These are phyloP conservation scores for Phoenoteleia sp. DNA, from an alignment of 2,888 invertebrate species.

Conservation along the genomic window DNA sequence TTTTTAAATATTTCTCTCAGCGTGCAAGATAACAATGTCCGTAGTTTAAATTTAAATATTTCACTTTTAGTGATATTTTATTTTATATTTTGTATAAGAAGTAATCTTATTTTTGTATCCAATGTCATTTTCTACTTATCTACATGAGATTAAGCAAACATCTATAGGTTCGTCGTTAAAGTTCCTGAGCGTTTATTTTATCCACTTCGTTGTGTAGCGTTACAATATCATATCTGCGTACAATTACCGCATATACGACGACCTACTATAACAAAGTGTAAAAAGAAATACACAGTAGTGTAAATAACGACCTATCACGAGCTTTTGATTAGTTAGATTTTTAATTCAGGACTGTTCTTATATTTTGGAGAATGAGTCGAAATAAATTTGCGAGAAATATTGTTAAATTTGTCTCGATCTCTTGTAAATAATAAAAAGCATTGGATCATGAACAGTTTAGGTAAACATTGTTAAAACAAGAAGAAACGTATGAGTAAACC, in stretches of 20 bases:
- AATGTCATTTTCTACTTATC: constrained; percentile 43
- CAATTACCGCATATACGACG: constrained; percentile 22
- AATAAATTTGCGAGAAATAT: constrained; percentile 78
- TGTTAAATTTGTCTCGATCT: constrained; percentile 79
- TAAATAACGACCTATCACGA: constrained; percentile 61
- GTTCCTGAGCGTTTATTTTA: constrained; percentile 27
- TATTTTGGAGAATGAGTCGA: constrained; percentile 78
- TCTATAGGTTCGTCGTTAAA: constrained; percentile 8
- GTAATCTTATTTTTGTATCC: constrained; percentile 24
- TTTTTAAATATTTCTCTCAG: no score
- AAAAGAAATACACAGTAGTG: constrained; percentile 66
- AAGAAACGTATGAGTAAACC: constrained; percentile 71
- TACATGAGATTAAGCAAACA: constrained; percentile 32
- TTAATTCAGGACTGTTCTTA: constrained; percentile 81
- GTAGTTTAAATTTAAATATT: constrained; percentile 6
- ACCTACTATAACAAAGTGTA: constrained; percentile 22
- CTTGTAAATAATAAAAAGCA: constrained; percentile 81
- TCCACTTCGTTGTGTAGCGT: constrained; percentile 25
- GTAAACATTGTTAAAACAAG: constrained; percentile 75
- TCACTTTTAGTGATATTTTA: neutral
- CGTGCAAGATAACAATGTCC: neutral
- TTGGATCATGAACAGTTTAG: constrained; percentile 62
- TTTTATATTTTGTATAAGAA: constrained; percentile 15
- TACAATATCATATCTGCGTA: constrained; percentile 49
- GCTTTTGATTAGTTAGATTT: constrained; percentile 69